Conservation (phyloP, 2,113 vertebrate species). For the Neoarius graeffei region DNA sequence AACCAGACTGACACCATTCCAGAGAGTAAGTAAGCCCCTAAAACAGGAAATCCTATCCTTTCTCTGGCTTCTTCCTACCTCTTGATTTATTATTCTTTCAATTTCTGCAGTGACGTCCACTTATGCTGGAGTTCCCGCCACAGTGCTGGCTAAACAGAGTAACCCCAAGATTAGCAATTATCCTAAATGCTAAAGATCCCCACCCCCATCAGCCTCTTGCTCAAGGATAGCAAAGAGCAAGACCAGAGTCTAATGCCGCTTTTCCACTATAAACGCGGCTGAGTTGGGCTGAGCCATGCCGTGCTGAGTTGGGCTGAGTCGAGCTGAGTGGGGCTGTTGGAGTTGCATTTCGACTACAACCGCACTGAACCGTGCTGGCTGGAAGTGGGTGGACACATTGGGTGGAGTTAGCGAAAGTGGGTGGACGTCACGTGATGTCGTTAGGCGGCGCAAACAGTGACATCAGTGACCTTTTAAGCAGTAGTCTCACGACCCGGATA, state of each 20-base stretch:
- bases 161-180: constrained; percentile 41
- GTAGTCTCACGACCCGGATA: too few species aligned
- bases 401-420: too few species aligned
- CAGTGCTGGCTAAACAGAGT: constrained; percentile 10
- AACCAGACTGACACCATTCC: not conserved
- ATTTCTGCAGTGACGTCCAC: not conserved
- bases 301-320: too few species aligned
- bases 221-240: not conserved
- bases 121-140: not conserved
- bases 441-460: too few species aligned
- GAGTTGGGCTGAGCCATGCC: too few species aligned
- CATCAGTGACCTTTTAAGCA: too few species aligned
- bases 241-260: not conserved
- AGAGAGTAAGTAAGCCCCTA: not conserved
- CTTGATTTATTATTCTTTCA: not conserved
- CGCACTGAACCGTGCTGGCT: too few species aligned
- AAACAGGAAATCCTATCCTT: not conserved
- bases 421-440: too few species aligned
- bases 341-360: too few species aligned
- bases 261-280: too few species aligned
- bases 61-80: not conserved
- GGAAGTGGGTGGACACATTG: too few species aligned
- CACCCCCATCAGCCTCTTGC: not conserved
- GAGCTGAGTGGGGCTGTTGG: too few species aligned
- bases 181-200: constrained; percentile 5